A percentile compares a stretch with the other conserved stretches of the same genome.
phyloP scores from a whole-genome alignment of 2,113 vertebrate genomes.

The Misgurnus anguillicaudatus region DNA sequence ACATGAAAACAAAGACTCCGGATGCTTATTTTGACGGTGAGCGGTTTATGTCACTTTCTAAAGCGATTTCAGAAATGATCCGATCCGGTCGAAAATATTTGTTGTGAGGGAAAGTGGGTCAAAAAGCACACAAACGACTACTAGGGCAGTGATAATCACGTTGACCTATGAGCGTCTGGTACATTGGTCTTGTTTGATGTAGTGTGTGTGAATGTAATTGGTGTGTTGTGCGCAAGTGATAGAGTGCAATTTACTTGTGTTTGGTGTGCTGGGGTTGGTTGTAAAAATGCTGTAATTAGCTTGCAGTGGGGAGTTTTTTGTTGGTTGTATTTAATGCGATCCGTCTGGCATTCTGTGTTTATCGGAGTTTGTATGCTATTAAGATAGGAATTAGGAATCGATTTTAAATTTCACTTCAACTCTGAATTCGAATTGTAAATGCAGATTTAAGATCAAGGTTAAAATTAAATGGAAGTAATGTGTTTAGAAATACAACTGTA shows the following conservation, averaged over 20 bases:
- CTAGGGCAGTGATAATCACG: background rate
- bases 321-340: background rate
- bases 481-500: no score
- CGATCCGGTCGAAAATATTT: background rate
- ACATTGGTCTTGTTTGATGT: background rate
- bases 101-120: background rate
- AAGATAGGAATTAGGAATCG: no score
- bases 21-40: background rate
- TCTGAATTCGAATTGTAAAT: no score
- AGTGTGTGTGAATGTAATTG: constrained; percentile 8
- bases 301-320: background rate
- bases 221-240: background rate
- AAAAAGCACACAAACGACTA: background rate
- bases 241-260: background rate
- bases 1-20: constrained; percentile 4
- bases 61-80: background rate
- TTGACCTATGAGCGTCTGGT: background rate
- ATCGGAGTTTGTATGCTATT: background rate
- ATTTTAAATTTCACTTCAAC: no score
- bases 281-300: constrained; percentile 11
- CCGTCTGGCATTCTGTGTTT: background rate
- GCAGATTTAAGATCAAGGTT: no score
- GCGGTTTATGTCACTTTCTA: background rate
- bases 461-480: no score
- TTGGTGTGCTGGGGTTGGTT: background rate